Percentiles rank a stretch among this genome's conserved stretches.
These are phyloP conservation scores for Leptopilina boulardi DNA, from an alignment of 1,140 invertebrate species.

Conservation along the genomic window DNA sequence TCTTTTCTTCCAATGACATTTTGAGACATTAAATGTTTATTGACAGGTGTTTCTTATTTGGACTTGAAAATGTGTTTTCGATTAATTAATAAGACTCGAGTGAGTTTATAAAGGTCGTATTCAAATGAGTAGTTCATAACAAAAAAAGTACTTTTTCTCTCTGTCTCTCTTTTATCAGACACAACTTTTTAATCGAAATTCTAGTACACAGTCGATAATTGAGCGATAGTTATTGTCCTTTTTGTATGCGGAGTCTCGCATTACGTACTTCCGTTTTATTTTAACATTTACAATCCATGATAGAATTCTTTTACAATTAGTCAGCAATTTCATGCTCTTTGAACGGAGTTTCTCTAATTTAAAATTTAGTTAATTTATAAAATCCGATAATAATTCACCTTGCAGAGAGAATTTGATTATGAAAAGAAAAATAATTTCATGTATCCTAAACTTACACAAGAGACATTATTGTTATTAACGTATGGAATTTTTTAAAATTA, in stretches of 20 bases:
- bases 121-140: background rate
- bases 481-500: background rate
- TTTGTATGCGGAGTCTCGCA: slow-evolving; percentile 1
- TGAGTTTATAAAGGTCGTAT: background rate
- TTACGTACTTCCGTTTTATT: slow-evolving; percentile 27
- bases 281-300: slow-evolving; percentile 16
- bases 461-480: no score
- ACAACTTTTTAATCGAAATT: background rate
- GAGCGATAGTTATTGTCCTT: slow-evolving; percentile 18
- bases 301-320: slow-evolving; percentile 13
- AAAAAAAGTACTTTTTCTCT: slow-evolving; percentile 1
- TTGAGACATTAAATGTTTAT: background rate
- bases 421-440: background rate
- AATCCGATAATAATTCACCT: background rate
- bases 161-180: background rate
- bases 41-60: background rate
- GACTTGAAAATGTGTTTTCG: background rate
- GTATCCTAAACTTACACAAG: background rate
- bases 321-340: background rate
- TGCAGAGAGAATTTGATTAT: background rate
- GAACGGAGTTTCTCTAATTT: background rate
- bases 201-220: slow-evolving; percentile 5
- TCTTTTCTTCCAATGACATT: background rate
- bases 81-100: background rate
- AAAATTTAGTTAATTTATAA: background rate